Conservation (phyloP, 2,888 invertebrate genomes). For the Gryllus longicercus region DNA sequence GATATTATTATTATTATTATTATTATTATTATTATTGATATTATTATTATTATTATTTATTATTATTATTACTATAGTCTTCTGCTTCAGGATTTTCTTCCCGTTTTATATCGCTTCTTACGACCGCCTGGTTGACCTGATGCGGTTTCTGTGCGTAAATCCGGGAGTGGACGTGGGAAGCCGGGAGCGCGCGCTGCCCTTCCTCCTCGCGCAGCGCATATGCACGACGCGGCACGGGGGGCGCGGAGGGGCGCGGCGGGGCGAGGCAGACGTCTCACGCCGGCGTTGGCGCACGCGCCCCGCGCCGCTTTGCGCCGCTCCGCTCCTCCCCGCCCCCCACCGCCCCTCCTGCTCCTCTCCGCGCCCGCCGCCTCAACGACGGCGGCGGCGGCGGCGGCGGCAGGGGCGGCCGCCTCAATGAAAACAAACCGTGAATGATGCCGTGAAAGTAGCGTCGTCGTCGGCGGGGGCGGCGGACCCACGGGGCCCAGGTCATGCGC, state of each 20-base stretch:
- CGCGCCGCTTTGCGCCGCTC: not conserved
- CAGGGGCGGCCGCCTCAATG: not conserved
- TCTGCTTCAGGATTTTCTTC: no score
- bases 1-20: no score
- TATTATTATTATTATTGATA: no score
- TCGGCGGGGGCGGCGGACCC: not conserved
- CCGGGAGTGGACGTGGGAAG: no score
- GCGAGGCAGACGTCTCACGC: not conserved
- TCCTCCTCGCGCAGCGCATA: no score
- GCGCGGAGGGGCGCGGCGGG: not conserved
- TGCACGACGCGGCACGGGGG: no score
- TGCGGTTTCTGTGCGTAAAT: no score
- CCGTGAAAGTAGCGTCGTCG: not conserved
- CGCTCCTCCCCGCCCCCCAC: not conserved
- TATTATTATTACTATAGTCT: no score
- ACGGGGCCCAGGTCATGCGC: not conserved
- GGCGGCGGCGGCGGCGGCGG: not conserved
- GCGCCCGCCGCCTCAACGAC: not conserved
- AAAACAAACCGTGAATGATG: conserved; percentile 17
- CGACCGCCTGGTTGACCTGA: no score
- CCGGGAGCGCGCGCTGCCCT: no score
- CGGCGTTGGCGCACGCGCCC: not conserved
- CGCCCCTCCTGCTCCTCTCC: not conserved
- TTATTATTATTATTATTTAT: no score
- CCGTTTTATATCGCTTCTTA: no score